phyloP scores from a whole-genome alignment of 35 echinoderm and acorn worm genomes.

The Lytechinus pictus region DNA sequence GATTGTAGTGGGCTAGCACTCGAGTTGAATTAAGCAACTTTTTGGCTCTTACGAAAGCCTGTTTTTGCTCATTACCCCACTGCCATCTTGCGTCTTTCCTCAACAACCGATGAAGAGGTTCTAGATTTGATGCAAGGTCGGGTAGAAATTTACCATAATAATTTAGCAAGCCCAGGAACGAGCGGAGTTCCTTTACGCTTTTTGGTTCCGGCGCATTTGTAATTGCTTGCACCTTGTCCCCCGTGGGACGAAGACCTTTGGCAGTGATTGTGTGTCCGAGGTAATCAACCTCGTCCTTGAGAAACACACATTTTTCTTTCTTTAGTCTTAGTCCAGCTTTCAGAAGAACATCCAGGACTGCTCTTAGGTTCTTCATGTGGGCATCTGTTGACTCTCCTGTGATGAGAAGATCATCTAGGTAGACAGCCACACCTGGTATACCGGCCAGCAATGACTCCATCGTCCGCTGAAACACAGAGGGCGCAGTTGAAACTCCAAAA shows the following conservation, averaged over 20 bases:
- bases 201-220: constrained; percentile 55
- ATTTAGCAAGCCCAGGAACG: constrained; percentile 62
- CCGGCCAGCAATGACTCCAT: constrained; percentile 67
- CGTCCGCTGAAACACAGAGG: constrained; percentile 63
- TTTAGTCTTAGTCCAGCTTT: constrained; percentile 68
- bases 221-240: constrained; percentile 72
- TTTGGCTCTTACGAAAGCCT: constrained; percentile 42
- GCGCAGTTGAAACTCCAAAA: constrained; percentile 49
- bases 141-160: constrained; percentile 76
- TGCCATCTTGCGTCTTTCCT: constrained; percentile 29
- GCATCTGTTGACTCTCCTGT: constrained; percentile 46
- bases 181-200: constrained; percentile 53
- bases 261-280: constrained; percentile 64
- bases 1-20: constrained; percentile 48
- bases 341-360: constrained; percentile 44
- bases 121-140: constrained; percentile 38
- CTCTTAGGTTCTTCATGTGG: constrained; percentile 50
- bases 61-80: constrained; percentile 11
- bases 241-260: constrained; percentile 48
- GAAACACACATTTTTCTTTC: constrained; percentile 65
- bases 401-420: constrained; percentile 70
- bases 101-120: constrained; percentile 51
- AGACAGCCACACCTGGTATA: constrained; percentile 53
- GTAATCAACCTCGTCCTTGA: constrained; percentile 46
- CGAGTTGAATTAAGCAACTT: constrained; percentile 28